Conservation (phyloP, 2,797 vertebrate genomes). For the Siniperca undulata region DNA sequence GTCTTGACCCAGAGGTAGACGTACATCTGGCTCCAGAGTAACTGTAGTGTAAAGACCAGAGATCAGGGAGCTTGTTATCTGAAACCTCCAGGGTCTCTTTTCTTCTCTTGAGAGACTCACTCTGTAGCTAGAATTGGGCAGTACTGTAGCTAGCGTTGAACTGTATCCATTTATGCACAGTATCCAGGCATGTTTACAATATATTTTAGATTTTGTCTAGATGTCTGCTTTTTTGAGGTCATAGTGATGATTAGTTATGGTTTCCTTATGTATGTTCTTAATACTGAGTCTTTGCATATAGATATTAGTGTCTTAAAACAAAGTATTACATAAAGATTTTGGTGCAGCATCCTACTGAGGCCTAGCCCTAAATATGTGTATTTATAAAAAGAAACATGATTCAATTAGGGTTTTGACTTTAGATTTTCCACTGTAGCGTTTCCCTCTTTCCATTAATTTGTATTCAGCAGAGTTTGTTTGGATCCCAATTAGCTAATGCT, state of each 20-base stretch:
- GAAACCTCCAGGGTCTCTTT: constrained; percentile 63
- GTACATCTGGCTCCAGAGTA: constrained; percentile 70
- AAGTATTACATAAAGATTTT: not conserved
- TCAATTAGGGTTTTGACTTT: constrained; percentile 22
- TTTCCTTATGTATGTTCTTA: constrained; percentile 13
- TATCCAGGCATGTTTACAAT: constrained; percentile 25
- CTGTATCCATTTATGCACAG: constrained; percentile 33
- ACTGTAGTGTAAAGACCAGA: constrained; percentile 74
- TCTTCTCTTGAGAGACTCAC: constrained; percentile 56
- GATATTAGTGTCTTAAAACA: not conserved
- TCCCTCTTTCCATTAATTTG: constrained; percentile 49
- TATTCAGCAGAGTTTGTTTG: constrained; percentile 51
- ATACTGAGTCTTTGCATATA: not conserved
- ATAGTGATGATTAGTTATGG: constrained; percentile 15
- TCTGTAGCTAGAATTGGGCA: constrained; percentile 53
- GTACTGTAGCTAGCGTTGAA: constrained; percentile 35
- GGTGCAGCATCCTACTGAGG: constrained; percentile 27
- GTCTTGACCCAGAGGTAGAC: constrained; percentile 67
- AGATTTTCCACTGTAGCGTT: constrained; percentile 13
- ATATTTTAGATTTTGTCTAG: constrained; percentile 18
- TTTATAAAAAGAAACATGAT: constrained; percentile 15
- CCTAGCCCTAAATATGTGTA: constrained; percentile 11
- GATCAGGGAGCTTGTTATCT: constrained; percentile 82
- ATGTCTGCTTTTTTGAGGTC: constrained; percentile 19
- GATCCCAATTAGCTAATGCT: constrained; percentile 63